Evolutionary conservation across 2,888 invertebrate genomes (phyloP), one percentile per base, ranked within the genome.

Genomic region (Palloptera scutellata): DNA sequence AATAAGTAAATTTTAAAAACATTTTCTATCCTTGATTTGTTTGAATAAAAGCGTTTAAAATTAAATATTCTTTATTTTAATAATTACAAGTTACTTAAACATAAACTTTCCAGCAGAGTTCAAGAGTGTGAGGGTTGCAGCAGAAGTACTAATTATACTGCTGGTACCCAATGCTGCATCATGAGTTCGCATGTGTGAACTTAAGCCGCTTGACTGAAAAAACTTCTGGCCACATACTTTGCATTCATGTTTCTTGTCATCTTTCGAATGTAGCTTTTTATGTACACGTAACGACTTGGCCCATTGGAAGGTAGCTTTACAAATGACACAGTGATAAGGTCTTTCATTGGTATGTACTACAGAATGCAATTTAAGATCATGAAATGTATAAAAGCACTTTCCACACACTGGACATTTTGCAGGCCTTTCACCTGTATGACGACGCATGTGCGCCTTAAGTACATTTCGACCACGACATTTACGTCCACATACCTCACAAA

Each of bases 221-320:
- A 83, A 82, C 1, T 75, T 70, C 67, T 82, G 83, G n/a, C 73
- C 75, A 68, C 82, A 82, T 17, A 82, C 68, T 62, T 78, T 81
- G 63, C 82, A 82, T 17, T 73, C 72, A 67, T 82, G 80, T 64
- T 79, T 79, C 1, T 79, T 80, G 30, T 6, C 30, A 41, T 79
- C 73, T 40, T 75, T 78, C 8, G 78, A 78, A 66, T 82, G 82
- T 1, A 82, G 73, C 17, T 79, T 73, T 61, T 80, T 80, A 57
- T 82, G 82, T 1, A 83, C 81, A 5, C 82, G 76, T 30, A 82
- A 68, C 1, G 83, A 82, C 52, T 83, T 83, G 61, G 80, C 83
- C 0, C 82, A 74, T 63, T 82, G 82, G 64, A 82, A 82, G 48
- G 82, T 82, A 0, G 82, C 76, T 15, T 78, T 78, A 59, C 82